Evolutionary conservation across 1,140 invertebrate species (phyloP).

Genomic region (Heliconius hermathena): DNA sequence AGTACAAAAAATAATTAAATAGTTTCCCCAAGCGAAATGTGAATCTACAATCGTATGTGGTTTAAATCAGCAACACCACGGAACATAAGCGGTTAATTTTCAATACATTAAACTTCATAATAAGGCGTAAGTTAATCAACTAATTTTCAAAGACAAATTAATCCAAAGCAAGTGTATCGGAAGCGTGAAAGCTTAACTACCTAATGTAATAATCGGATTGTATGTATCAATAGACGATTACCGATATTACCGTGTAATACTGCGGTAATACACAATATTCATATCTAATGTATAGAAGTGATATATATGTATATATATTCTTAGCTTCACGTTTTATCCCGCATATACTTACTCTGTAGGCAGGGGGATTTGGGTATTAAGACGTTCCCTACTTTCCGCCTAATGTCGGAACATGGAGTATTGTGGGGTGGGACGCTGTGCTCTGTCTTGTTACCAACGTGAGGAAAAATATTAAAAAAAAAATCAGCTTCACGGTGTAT

Average conservation of each 20-base stretch:
- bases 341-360: too few relatives aligned
- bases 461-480: too few relatives aligned
- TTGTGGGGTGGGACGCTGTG: too few relatives aligned
- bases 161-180: conserved; percentile 25
- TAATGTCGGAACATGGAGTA: too few relatives aligned
- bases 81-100: neutral
- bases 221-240: conserved; percentile 37
- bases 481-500: too few relatives aligned
- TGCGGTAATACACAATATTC: neutral
- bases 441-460: too few relatives aligned
- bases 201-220: conserved; percentile 41
- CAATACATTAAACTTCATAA: neutral
- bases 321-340: too few relatives aligned
- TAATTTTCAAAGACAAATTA: conserved; percentile 27
- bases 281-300: too few relatives aligned
- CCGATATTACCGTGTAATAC: conserved; percentile 19
- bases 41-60: neutral
- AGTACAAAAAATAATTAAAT: too few relatives aligned
- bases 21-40: neutral
- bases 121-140: conserved; percentile 13
- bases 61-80: neutral
- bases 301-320: too few relatives aligned
- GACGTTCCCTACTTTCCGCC: too few relatives aligned
- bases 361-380: too few relatives aligned
- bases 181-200: conserved; percentile 22